Evolutionary conservation across 37 sponge, comb jelly and placozoan genomes (phyloP), one percentile per base, ranked within the genome.

Genomic region (Halichondria panicea): DNA sequence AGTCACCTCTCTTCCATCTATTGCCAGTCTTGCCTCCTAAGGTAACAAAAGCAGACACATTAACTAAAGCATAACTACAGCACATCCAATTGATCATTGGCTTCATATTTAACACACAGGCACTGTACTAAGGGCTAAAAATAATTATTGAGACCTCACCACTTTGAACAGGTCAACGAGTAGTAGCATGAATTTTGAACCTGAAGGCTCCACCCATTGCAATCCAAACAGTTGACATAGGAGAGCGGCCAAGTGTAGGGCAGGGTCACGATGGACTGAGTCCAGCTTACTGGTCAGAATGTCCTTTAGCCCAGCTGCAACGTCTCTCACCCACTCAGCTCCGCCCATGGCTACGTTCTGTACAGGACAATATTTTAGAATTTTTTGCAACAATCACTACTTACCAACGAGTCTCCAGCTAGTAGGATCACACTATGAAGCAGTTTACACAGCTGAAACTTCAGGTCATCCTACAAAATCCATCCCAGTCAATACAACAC

Each of bases 261-360:
- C 82, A 22, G 63, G 24, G 32, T 72, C 36, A 31, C 65, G 60
- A 15, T 78, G 18, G 21, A 28, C 55, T 0, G 70, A 44, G 35
- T 82, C 75, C 41, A 81, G 28, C 55, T 71, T 80, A 56, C 81
- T 90, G n/a, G 46, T 64, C 31, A 90, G 67, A 21, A 90, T 76
- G 53, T 84, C 91, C 21, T 45, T 44, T 22, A 90, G 64, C 18
- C 81, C 91, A 64, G 27, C 28, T 27, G 80, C 77, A 57, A 84
- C 45, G 1, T 80, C 72, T 15, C 44, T 65, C 70, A 90, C 30
- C 89, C 89, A 89, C 3, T 4, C 27, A 21, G 60, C 15, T 18
- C 15, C 60, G 6, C 25, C 25, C 12, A 58, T 22, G 7, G 60
- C 12, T 22, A 21, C 15, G 12, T 21, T 7, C 27, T 21, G 15